Evolutionary conservation across 2,888 invertebrate species (phyloP).

Genomic region (Cheilosia scutellata): DNA sequence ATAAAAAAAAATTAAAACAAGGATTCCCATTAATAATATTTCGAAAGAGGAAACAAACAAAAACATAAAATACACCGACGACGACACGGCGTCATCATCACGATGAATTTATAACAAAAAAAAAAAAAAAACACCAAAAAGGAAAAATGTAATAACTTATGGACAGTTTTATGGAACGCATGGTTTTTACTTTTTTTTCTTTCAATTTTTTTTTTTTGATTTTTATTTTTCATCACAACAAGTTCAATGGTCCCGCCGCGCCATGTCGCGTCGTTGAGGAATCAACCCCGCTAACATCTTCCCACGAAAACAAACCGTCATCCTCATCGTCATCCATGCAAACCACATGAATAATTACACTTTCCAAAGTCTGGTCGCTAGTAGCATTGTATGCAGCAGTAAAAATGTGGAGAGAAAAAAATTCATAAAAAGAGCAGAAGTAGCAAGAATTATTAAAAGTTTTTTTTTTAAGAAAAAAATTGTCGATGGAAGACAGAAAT

Average conservation of each 20-base stretch:
- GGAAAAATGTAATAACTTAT: conserved; percentile 6
- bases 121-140: neutral
- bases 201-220: conserved; percentile 1
- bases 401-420: conserved; percentile 12
- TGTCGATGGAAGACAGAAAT: neutral
- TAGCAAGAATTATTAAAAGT: conserved; percentile 11
- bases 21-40: conserved; percentile 23
- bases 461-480: neutral
- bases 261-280: conserved; percentile 5
- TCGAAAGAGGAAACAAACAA: conserved; percentile 2
- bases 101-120: neutral
- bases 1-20: neutral
- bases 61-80: conserved; percentile 21
- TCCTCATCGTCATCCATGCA: conserved; percentile 18
- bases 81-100: conserved; percentile 6
- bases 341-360: conserved; percentile 63
- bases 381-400: conserved; percentile 31
- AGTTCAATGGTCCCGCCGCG: conserved; percentile 43
- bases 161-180: conserved; percentile 33
- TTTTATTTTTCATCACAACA: conserved; percentile 33
- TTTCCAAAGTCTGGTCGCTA: conserved; percentile 51
- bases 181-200: conserved; percentile 10
- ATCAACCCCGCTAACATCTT: conserved; percentile 22
- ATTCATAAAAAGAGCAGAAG: neutral
- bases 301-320: conserved; percentile 31